Conservation (phyloP, 2,113 vertebrate species). For the Macrotus californicus region DNA sequence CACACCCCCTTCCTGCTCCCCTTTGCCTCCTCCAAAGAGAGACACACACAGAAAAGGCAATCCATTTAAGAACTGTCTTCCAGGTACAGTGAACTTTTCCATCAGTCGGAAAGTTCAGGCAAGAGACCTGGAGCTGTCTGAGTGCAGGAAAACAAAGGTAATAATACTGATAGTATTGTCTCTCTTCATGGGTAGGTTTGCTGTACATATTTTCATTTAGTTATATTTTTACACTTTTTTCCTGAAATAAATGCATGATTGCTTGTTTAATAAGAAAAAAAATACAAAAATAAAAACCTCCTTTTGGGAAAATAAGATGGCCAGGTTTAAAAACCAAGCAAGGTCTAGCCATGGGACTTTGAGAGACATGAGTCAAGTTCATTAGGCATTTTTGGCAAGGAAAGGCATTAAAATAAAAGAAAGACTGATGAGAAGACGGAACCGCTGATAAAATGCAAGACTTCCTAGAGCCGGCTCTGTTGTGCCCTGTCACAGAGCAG, state of each 20-base stretch:
- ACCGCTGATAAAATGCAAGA: not conserved
- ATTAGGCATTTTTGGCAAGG: not conserved
- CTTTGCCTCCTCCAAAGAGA: accelerated
- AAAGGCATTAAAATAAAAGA: not conserved
- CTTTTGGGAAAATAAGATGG: not conserved
- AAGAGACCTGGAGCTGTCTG: not conserved
- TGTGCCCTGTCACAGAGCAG: accelerated
- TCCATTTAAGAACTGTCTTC: not conserved
- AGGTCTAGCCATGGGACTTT: not conserved
- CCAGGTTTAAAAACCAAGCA: not conserved
- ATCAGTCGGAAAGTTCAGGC: not conserved
- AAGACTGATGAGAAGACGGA: not conserved
- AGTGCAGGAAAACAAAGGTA: not conserved
- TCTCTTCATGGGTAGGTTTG: not conserved
- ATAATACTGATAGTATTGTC: not conserved
- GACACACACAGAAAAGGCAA: not conserved
- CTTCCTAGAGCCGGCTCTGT: not conserved
- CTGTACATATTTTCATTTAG: not conserved
- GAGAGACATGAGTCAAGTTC: not conserved
- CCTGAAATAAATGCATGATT: not conserved
- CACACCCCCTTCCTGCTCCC: not conserved
- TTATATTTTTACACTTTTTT: not conserved
- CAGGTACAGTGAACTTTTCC: not conserved
- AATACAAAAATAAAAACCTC: not conserved
- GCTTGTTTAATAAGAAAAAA: not conserved